Conservation (phyloP, 2,113 vertebrate species). For the Trogon surrucura region DNA sequence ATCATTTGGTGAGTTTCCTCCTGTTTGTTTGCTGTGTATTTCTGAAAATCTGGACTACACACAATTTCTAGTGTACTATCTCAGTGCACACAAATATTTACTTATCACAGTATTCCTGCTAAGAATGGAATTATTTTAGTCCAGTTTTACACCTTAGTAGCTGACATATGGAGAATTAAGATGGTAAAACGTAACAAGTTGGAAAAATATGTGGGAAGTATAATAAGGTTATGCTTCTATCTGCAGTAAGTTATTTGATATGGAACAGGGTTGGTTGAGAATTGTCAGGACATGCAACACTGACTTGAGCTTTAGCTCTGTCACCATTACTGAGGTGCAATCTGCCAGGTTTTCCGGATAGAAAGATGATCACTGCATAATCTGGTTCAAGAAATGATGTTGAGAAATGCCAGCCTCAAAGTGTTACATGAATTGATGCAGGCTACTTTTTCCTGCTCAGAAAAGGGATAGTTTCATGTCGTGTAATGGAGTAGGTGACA, state of each 20-base stretch:
- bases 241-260: background rate
- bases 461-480: background rate
- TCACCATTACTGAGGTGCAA: background rate
- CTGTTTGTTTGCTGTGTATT: background rate
- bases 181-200: background rate
- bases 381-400: background rate
- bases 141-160: background rate
- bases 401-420: background rate
- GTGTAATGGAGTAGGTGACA: background rate
- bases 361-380: background rate
- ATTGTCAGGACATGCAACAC: background rate
- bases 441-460: background rate
- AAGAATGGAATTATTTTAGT: background rate
- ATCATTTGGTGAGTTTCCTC: background rate
- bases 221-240: background rate
- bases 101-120: background rate
- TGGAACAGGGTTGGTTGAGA: background rate
- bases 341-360: background rate
- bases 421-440: background rate
- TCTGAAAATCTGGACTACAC: background rate
- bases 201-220: background rate
- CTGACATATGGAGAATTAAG: background rate
- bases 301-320: background rate
- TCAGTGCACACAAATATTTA: background rate
- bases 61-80: background rate